Evolutionary conservation across 2,797 vertebrate genomes (phyloP), one percentile per base, ranked within the genome.

Genomic region (Sardinella longiceps): DNA sequence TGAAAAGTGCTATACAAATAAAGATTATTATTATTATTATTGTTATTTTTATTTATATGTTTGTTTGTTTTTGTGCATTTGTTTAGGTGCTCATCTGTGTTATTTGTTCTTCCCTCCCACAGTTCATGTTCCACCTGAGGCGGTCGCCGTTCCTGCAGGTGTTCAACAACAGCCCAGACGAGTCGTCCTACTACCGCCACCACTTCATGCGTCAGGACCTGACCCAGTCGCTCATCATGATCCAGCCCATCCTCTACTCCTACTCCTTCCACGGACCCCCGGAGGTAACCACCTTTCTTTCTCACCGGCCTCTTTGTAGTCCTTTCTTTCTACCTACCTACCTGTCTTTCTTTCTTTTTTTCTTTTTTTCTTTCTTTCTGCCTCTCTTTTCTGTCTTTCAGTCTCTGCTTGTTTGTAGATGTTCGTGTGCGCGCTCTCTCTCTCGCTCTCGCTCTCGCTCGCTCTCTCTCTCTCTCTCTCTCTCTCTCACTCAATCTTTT

Each of bases 51-150:
- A 15, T 66, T 12, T 37, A 70, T 33, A 33, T 30, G 9, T 70
- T 30, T 10, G 23, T 58, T 82, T 15, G 23, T 39, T 11, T 11
- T 28, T 25, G 20, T 43, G 18, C 80, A 3, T 33, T 15, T 33
- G n/a, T 56, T 82, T 5, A 14, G 63, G 33, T 15, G 12, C 9
- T 70, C 28, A 70, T 30, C 15, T 37, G 63, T 70, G 28, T 63
- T 10, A 28, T 63, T 63, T 63, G 0, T 70, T 2, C 63, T 37
- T 70, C 25, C 30, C 28, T 70, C 15, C 28, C 63, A 30, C 90
- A 99, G 98, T 99, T 99, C 86, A 99, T 99, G 97, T 99, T 99
- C 94, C 98, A 99, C 90, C 94, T 99, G 92, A 94, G 98, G 84
- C 94, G 98, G 89, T 99, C 98, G 4, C 97, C 98, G 0, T 99